Base-by-base conservation (phyloP, 2,113 vertebrate species). In the Trichomycterus rosablanca region DNA sequence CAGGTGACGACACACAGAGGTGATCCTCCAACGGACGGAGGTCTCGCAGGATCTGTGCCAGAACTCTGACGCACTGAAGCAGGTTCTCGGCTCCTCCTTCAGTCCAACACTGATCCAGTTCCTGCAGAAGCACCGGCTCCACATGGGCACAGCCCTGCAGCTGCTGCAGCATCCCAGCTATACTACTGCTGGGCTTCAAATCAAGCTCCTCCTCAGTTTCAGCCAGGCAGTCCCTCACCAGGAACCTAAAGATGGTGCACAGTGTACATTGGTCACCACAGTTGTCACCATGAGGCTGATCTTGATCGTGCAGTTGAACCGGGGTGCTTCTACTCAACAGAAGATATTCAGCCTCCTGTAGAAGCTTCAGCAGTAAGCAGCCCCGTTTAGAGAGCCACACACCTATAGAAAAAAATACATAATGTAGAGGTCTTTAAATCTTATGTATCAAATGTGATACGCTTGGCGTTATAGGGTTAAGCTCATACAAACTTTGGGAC, bases 41-140 rank as follows among this genome's bases (percentile, higher is more conserved):
- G 62, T 80, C 76, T 16, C 69, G 64, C 18, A 80, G 22, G 5
- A 80, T 63, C 48, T 78, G 76, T 24, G 76, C 74, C 35, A 78
- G 56, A 22, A 74, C 67, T 14, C 66, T 68, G 9, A 74, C 11
- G 0, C 68, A 65, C 56, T 76, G 73, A 23, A 59, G 40, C 32
- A 75, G 45, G 49, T 60, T 72, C 42, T 70, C 66, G 1, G 39
- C 30, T 4, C 59, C 66, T 16, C 55, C 63, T 5, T 78, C 76
- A 1, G 11, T 37, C 71, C 73, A 78, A 44, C 71, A 74, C 26
- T 75, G 68, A 34, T 74, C 61, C 59, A 78, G 42, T 53, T 80
- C 78, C 34, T 63, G 37, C 30, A 77, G 35, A 5, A 80, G 49
- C 9, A 26, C 49, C 1, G 30, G 9, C n/a, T 80, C 74, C n/a